Conservation (phyloP, 2,888 invertebrate genomes). For the Hedychridium roseum region DNA sequence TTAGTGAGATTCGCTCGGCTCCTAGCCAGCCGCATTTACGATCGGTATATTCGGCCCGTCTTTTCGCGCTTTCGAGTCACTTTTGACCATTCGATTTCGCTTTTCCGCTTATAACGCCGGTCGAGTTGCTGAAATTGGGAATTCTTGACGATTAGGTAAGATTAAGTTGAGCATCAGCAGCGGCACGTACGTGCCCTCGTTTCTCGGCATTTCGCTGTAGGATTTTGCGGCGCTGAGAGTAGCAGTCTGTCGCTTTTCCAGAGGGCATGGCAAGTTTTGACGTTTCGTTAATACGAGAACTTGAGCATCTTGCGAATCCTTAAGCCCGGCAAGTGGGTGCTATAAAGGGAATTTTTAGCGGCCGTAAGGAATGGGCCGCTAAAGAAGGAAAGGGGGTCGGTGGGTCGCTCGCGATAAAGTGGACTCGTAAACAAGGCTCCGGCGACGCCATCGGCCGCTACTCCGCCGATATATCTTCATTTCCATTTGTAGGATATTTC, state of each 20-base stretch:
- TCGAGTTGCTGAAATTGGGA: neutral
- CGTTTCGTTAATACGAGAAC: too few relatives aligned
- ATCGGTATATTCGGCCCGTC: neutral
- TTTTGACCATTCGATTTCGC: neutral
- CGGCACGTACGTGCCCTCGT: neutral
- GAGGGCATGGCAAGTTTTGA: too few relatives aligned
- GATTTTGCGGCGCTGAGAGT: too few relatives aligned
- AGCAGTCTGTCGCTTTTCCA: too few relatives aligned
- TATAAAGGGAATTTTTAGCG: too few relatives aligned
- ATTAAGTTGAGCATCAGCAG: neutral
- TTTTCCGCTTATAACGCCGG: neutral
- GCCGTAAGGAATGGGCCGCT: too few relatives aligned
- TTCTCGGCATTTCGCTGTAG: neutral
- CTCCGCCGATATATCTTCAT: slow-evolving; percentile 49
- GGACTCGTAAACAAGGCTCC: slow-evolving; percentile 53
- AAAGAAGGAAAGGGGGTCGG: slow-evolving; percentile 13
- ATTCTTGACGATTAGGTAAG: neutral
- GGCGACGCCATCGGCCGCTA: slow-evolving; percentile 32
- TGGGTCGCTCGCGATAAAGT: slow-evolving; percentile 42
- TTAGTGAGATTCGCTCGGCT: slow-evolving; percentile 62
- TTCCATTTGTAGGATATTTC: slow-evolving; percentile 49
- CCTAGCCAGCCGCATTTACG: slow-evolving; percentile 38
- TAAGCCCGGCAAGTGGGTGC: too few relatives aligned
- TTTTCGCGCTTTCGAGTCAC: too few relatives aligned
- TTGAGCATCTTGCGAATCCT: too few relatives aligned